Conservation (phyloP, 2,797 vertebrate genomes). For the Acipenser transmontanus region DNA sequence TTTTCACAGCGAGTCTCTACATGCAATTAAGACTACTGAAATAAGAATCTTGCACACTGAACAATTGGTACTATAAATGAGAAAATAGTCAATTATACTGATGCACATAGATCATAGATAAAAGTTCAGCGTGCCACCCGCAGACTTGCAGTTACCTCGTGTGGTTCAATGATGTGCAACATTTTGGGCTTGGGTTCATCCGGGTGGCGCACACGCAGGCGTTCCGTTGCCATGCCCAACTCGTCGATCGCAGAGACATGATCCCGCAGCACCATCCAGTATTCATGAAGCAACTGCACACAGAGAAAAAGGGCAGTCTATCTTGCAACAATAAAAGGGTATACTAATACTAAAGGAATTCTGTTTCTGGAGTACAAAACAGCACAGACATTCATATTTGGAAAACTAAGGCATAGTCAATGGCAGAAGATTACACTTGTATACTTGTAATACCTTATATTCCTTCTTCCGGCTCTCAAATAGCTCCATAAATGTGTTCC, state of each 20-base stretch:
- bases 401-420: background rate
- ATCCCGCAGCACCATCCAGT: slow-evolving; percentile 95
- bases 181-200: slow-evolving; percentile 92
- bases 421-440: slow-evolving; percentile 12
- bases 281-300: slow-evolving; percentile 85
- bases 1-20: too few species aligned
- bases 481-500: slow-evolving; percentile 86
- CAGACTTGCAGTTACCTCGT: slow-evolving; percentile 64
- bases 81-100: too few species aligned
- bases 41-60: background rate
- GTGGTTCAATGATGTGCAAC: slow-evolving; percentile 91
- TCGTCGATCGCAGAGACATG: slow-evolving; percentile 95
- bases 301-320: background rate
- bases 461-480: slow-evolving; percentile 97
- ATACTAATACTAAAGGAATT: background rate
- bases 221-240: slow-evolving; percentile 92
- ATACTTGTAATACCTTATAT: slow-evolving; percentile 74
- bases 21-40: too few species aligned
- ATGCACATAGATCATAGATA: too few species aligned
- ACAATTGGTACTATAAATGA: background rate
- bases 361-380: background rate
- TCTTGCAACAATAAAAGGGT: background rate
- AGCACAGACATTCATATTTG: background rate
- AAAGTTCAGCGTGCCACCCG: too few species aligned
- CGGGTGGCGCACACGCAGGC: slow-evolving; percentile 82